Evolutionary conservation across 2,888 invertebrate species (phyloP), one percentile per base, ranked within the genome.

Genomic region (Ochropacha duplaris): DNA sequence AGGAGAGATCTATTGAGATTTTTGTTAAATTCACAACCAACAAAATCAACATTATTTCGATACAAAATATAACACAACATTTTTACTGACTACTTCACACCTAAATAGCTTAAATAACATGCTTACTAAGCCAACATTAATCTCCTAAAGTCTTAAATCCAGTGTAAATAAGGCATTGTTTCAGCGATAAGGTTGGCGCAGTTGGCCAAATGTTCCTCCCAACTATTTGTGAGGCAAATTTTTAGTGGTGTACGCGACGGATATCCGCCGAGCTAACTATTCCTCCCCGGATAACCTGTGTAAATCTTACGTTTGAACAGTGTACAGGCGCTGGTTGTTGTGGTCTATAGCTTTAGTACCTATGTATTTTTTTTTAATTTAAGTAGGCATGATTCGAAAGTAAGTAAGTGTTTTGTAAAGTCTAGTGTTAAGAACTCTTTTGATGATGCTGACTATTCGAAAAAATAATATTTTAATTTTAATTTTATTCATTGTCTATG

Each of bases 291-390:
- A 89, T 90, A 84, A 84, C 86, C 87, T 79, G 86, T 79, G 89
- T 91, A 90, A 90, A 90, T 91, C 88, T 91, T 88, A 88, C 88
- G 84, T 91, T 90, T 83, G 83, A 81, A 77, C 75, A 69, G 67
- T 50, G 88, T 81, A 88, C 80, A 69, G 54, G 36, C 22, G 65
- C 54, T 63, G 62, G 74, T 0, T 12, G 57, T 12, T 1, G 11
- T 62, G 65, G 73, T 66, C 58, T 61, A 49, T 58, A 50, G 19
- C 3, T 5, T 6, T 31, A 31, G 31, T 6, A 31, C n/a, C n/a
- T n/a, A n/a, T n/a, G n/a, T 31, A 31, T 31, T 6, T 31, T 31
- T 31, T 1, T 8, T 4, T 24, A 31, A 11, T 5, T 31, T 5
- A 11, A 9, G 31, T 31, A 9, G 31, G n/a, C n/a, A n/a, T n/a